Percentiles rank a stretch among this genome's conserved stretches.
phyloP scores from a whole-genome alignment of 2,888 invertebrate genomes.

The Crossocerus cetratus region DNA sequence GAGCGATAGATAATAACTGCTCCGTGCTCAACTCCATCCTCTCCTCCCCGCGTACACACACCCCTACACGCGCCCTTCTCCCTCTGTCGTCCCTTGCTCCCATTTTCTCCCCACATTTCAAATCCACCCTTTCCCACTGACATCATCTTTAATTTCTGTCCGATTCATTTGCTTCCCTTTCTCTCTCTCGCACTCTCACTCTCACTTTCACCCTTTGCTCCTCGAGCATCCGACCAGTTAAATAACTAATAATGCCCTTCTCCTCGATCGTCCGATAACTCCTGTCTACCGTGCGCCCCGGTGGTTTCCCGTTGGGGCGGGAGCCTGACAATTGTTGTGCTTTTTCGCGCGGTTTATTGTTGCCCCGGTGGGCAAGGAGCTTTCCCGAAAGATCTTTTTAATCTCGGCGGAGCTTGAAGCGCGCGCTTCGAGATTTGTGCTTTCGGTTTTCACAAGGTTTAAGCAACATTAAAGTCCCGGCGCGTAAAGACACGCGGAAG shows the following conservation, averaged over 20 bases:
- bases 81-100: constrained; percentile 23
- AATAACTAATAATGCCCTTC: neutral
- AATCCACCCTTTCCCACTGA: constrained; percentile 17
- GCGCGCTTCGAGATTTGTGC: constrained; percentile 47
- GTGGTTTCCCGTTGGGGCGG: neutral
- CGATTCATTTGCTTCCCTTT: constrained; percentile 10
- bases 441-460: constrained; percentile 64
- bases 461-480: constrained; percentile 66
- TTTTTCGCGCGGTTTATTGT: neutral
- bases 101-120: constrained; percentile 12
- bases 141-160: constrained; percentile 33
- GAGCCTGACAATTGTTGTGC: constrained; percentile 23
- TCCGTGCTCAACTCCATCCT: constrained; percentile 68
- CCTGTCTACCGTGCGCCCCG: no score
- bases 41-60: constrained; percentile 15
- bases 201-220: neutral
- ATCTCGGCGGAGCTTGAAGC: neutral
- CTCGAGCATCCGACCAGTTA: neutral
- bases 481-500: constrained; percentile 59
- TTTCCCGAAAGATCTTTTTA: neutral
- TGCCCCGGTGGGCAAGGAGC: neutral
- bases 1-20: constrained; percentile 78
- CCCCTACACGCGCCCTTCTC: constrained; percentile 11
- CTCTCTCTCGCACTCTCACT: constrained; percentile 12
- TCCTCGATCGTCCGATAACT: neutral